A percentile compares a stretch with the other conserved stretches of the same genome.
phyloP scores from a whole-genome alignment of 2,888 invertebrate species.

The Diadromus collaris region DNA sequence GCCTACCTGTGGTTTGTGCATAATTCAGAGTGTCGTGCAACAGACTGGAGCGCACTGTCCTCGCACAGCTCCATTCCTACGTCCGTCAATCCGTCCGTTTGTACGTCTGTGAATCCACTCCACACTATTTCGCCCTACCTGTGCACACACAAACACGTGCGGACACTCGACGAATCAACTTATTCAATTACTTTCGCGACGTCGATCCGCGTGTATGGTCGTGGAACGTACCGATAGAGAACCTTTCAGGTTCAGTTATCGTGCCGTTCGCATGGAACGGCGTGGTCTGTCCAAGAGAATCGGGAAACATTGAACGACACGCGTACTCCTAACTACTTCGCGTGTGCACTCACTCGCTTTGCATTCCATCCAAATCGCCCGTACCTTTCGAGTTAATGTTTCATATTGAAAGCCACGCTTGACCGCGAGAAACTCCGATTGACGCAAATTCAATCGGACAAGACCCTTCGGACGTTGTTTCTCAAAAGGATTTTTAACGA shows the following conservation, averaged over 20 bases:
- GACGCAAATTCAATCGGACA: no score
- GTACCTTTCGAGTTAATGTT: background rate
- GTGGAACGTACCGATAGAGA: background rate
- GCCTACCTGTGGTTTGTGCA: conserved; percentile 28
- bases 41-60: background rate
- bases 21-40: conserved; percentile 15
- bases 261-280: background rate
- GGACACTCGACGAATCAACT: conserved; percentile 22
- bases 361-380: background rate
- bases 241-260: background rate
- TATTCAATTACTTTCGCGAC: conserved; percentile 32
- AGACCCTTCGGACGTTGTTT: no score
- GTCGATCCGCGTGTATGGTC: background rate
- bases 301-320: background rate
- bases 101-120: background rate
- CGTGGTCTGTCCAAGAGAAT: background rate
- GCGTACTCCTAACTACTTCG: background rate
- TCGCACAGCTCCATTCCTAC: background rate
- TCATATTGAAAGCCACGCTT: background rate
- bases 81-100: background rate
- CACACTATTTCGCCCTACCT: background rate
- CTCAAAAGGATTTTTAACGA: no score
- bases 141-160: background rate
- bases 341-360: background rate
- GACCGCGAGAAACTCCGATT: no score